phyloP scores from a whole-genome alignment of 1,140 invertebrate genomes.

The Aphaenogaster rudis region DNA sequence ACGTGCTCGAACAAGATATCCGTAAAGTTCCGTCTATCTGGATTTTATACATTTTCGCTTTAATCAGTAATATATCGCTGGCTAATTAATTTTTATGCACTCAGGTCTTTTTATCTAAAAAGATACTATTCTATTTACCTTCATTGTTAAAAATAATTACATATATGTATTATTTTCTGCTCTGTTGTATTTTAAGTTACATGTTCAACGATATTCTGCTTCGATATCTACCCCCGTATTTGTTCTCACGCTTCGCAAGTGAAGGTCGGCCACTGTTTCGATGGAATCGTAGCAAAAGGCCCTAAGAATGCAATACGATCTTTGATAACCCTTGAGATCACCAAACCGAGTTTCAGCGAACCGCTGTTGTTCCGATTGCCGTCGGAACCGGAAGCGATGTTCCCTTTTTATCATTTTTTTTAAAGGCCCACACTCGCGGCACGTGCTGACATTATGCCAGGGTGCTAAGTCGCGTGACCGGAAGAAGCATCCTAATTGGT shows the following conservation, averaged over 20 bases:
- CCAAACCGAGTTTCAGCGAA: slow-evolving; percentile 68
- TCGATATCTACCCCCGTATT: not conserved
- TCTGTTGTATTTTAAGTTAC: not conserved
- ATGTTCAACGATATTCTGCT: not conserved
- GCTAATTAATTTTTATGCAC: not conserved
- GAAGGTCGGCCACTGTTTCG: not conserved
- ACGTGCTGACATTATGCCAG: slow-evolving; percentile 81
- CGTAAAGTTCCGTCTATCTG: not conserved
- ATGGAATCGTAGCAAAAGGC: not conserved
- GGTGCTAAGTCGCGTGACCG: slow-evolving; percentile 85
- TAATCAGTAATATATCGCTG: not conserved
- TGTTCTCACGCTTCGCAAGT: slow-evolving; percentile 35
- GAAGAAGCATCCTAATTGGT: slow-evolving; percentile 87
- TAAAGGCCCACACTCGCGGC: slow-evolving; percentile 77
- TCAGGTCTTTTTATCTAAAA: not conserved
- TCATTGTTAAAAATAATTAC: not conserved
- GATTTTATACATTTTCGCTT: not conserved
- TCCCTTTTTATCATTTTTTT: slow-evolving; percentile 79
- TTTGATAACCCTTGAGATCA: slow-evolving; percentile 78
- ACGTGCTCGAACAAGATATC: not conserved
- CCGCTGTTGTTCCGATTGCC: slow-evolving; percentile 65
- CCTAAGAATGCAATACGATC: not conserved
- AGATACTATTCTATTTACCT: not conserved
- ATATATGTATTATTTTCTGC: not conserved
- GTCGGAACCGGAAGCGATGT: slow-evolving; percentile 73